Base-by-base conservation (phyloP, 2,888 invertebrate species). In the Amphipoea lucens region DNA sequence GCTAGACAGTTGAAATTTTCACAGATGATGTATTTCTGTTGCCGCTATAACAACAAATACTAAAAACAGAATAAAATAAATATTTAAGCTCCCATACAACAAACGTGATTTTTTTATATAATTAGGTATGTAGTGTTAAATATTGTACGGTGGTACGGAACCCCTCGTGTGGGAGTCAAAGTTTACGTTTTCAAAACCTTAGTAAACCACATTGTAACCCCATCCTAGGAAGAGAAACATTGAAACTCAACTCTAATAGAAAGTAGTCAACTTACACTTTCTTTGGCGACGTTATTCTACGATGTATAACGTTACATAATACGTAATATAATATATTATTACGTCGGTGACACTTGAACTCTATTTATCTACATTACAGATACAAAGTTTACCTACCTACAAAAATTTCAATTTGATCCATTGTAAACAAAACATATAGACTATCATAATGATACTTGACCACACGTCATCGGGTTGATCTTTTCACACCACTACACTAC, bases 221-320 rank as follows among this genome's bases (percentile, higher is more conserved):
- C 45, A 72, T 72, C 62, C 68, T 72, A 74, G 81, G 86, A 85
- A 85, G 66, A 75, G 65, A 45, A 69, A 57, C 86, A 69, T 48
- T 69, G 85, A 54, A 81, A 85, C 69, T 60, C 23, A 40, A 88
- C 6, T 12, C 75, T 17, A n/a, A 51, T 48, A 82, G 77, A 86
- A 76, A 85, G 86, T 57, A 29, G 68, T 69, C n/a, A 57, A 67
- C 77, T 78, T 86, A 75, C 85, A 76, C 86, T 86, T 86, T 86
- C 86, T 67, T 74, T 67, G 12, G 17, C 9, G 45, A 69, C n/a
- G 66, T 71, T 48, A 74, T 71, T 62, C 6, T 68, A 51, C 36
- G 12, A 67, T 48, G 23, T 68, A 51, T 81, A 69, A 60, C 69
- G 86, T 88, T 85, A 88, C 81, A 71, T 71, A 77, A 73, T 67